phyloP scores from a whole-genome alignment of 2,797 vertebrate species.

The Alcedo quadribrachys region DNA sequence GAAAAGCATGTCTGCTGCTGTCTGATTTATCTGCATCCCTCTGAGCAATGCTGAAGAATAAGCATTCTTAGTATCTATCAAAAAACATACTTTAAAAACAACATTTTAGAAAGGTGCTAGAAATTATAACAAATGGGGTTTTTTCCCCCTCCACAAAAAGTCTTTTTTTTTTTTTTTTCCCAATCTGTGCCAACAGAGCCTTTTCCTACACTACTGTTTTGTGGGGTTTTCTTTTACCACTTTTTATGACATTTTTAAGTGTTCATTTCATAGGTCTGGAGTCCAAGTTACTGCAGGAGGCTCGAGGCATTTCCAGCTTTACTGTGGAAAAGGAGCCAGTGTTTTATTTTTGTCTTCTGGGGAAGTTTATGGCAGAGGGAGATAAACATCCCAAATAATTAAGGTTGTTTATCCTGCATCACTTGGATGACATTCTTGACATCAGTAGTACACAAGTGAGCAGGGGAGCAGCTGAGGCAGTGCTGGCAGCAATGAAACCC shows the following conservation, averaged over 20 bases:
- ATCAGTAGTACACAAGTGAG: constrained; percentile 47
- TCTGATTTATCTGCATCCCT: too few relatives aligned
- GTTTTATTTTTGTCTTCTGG: constrained; percentile 58
- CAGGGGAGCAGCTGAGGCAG: constrained; percentile 17
- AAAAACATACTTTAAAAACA: too few relatives aligned
- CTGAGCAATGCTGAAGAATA: too few relatives aligned
- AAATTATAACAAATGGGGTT: too few relatives aligned
- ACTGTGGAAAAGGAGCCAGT: constrained; percentile 29
- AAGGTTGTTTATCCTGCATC: constrained; percentile 47
- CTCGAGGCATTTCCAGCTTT: background rate
- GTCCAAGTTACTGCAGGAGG: background rate
- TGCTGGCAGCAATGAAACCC: constrained; percentile 7
- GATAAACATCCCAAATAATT: constrained; percentile 68
- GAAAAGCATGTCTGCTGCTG: too few relatives aligned
- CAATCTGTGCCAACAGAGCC: too few relatives aligned
- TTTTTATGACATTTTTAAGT: background rate
- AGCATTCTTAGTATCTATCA: too few relatives aligned
- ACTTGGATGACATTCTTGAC: constrained; percentile 36
- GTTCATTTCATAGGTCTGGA: background rate
- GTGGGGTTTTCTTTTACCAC: background rate
- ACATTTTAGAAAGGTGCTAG: too few relatives aligned
- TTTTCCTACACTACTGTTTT: background rate
- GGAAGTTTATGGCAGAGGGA: constrained; percentile 70
- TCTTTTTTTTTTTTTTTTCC: too few relatives aligned
- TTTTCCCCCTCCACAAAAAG: too few relatives aligned